Evolutionary conservation across 2,797 vertebrate genomes (phyloP).

Genomic region (Molossus alvarezi): DNA sequence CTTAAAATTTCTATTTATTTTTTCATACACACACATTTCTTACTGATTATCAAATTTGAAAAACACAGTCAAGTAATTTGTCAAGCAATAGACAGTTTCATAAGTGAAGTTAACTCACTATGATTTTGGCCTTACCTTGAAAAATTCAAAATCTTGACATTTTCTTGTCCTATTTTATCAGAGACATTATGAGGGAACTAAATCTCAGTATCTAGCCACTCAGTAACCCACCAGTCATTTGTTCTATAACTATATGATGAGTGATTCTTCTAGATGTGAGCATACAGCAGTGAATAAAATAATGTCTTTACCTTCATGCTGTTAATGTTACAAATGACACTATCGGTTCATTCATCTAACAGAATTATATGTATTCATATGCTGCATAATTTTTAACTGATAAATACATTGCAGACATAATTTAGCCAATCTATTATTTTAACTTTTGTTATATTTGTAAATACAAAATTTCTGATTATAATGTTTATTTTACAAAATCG

Average conservation of each 20-base stretch:
- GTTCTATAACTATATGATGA: background rate
- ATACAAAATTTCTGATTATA: background rate
- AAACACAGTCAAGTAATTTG: background rate
- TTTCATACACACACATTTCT: background rate
- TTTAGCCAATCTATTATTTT: conserved; percentile 15
- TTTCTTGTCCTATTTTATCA: background rate
- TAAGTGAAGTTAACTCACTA: background rate
- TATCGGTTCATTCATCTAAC: background rate
- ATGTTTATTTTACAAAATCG: background rate
- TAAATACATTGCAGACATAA: background rate
- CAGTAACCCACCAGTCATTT: background rate
- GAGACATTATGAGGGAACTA: background rate
- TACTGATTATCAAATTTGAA: background rate
- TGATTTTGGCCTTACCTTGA: background rate
- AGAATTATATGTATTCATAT: background rate
- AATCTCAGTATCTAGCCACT: background rate
- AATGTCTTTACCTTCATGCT: background rate
- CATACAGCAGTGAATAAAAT: background rate
- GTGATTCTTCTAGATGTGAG: background rate
- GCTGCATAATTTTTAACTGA: background rate
- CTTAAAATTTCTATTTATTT: background rate
- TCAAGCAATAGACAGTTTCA: background rate
- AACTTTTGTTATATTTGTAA: background rate
- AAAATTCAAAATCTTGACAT: background rate
- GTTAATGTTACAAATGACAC: background rate